phyloP scores from a whole-genome alignment of 2,888 invertebrate species.

The Fragum fragum region DNA sequence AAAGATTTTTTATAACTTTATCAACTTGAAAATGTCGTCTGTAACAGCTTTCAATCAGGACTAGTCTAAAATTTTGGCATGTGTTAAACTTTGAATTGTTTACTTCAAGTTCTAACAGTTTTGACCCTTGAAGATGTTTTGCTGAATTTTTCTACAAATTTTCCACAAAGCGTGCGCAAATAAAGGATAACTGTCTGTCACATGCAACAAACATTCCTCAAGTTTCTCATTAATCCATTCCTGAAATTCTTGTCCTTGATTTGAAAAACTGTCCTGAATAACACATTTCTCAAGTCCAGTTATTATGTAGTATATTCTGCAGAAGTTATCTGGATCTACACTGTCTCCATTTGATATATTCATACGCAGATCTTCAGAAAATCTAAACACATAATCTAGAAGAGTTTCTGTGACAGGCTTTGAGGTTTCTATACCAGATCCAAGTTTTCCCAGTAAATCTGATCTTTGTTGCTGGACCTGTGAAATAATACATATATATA shows the following conservation, averaged over 20 bases:
- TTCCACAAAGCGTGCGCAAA: slow-evolving; percentile 65
- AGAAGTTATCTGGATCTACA: slow-evolving; percentile 39
- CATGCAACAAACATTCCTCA: slow-evolving; percentile 54
- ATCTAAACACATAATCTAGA: not conserved
- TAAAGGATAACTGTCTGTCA: slow-evolving; percentile 58
- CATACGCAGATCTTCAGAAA: slow-evolving; percentile 18
- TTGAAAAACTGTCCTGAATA: not conserved
- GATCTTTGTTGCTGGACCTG: slow-evolving; percentile 1
- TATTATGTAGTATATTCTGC: slow-evolving; percentile 50
- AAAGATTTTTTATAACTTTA: too few species aligned
- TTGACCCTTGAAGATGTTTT: not conserved
- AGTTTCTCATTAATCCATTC: slow-evolving; percentile 26
- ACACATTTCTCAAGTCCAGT: slow-evolving; percentile 33
- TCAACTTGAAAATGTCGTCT: too few species aligned
- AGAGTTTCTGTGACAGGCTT: slow-evolving; percentile 7
- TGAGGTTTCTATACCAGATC: not conserved
- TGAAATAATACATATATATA: too few species aligned
- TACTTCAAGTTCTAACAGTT: not conserved
- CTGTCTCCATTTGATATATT: not conserved
- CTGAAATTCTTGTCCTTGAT: slow-evolving; percentile 20
- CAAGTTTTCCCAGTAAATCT: slow-evolving; percentile 14
- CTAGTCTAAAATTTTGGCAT: too few species aligned
- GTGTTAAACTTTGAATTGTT: not conserved
- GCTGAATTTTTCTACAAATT: slow-evolving; percentile 39
- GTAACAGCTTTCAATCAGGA: too few species aligned